Base-by-base conservation (phyloP, 1,140 invertebrate species). In the Tribolium castaneum region DNA sequence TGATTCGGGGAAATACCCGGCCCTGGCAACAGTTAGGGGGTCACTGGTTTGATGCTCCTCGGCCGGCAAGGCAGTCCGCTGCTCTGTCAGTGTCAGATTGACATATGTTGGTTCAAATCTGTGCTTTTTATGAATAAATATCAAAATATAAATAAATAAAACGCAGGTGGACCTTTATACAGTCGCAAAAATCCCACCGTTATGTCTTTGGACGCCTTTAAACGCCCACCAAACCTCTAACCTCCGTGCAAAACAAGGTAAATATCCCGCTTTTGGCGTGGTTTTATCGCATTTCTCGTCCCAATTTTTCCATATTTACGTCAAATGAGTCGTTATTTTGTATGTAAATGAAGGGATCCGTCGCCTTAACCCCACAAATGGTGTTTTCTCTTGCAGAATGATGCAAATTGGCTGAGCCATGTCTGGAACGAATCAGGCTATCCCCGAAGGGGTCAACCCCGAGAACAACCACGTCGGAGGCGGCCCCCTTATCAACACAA, bases 391-490 rank as follows among this genome's bases (percentile, higher is more conserved):
- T 66, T 66, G 0, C 59, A 66, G 59, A 66, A 66, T 66, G 59
- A 13, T 7, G 6, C 12, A 35, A 66, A 39, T 13, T 35, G 25
- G 34, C 9, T 77, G 34, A 52, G 74, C 3, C 74, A 82, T 82
- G 81, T 80, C 81, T 10, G 77, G 76, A 62, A 82, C 78, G 19
- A 78, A 76, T 51, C 88, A 87, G 70, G 56, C 22, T 14, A 75
- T 70, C 10, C 71, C 76, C 25, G 82, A 80, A 51, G 75, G 52
- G 22, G 87, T 88, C 0, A 89, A 89, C 83, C 87, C 87, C 56
- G 89, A 90, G 30, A 90, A 90, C 76, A 89, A 90, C 79, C 83
- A 88, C 34, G 71, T 89, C 25, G 88, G 86, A 70, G 88, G 87
- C 76, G 87, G 86, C 16, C 88, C 89, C 13, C 81, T 90, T 50